phyloP scores from a whole-genome alignment of 2,797 vertebrate species.

The Melanotaenia pygmaea region DNA sequence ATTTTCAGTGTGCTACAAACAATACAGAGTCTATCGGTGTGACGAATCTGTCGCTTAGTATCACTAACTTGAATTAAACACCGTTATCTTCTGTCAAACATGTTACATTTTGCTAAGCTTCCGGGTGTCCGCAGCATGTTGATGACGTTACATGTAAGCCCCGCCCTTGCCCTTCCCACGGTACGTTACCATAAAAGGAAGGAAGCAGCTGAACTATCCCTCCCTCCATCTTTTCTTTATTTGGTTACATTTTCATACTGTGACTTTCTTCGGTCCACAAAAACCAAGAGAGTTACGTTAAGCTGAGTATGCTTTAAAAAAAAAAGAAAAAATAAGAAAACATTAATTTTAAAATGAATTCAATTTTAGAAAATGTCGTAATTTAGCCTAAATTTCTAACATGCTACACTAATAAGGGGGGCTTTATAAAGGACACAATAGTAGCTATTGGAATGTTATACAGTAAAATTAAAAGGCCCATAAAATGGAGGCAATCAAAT shows the following conservation, averaged over 20 bases:
- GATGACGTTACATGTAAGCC: constrained; percentile 62
- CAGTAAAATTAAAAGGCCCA: not conserved
- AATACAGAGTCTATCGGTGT: not conserved
- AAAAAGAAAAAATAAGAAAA: not conserved
- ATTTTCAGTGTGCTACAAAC: constrained; percentile 53
- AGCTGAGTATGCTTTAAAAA: not conserved
- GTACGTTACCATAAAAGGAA: constrained; percentile 78
- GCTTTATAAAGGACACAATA: not conserved
- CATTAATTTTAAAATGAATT: not conserved
- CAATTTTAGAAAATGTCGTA: not conserved
- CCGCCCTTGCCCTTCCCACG: constrained; percentile 49
- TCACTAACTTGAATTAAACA: not conserved
- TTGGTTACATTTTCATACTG: constrained; percentile 62
- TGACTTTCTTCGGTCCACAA: constrained; percentile 3
- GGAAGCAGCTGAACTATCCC: not conserved
- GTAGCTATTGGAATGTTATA: not conserved
- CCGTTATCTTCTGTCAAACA: constrained; percentile 42
- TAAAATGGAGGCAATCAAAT: not conserved
- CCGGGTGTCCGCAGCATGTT: constrained; percentile 66
- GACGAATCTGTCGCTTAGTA: not conserved
- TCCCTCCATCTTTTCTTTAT: constrained; percentile 56
- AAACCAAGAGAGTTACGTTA: accelerated
- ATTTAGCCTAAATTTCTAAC: not conserved
- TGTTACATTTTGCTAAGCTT: constrained; percentile 53
- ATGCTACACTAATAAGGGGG: not conserved